Percentiles rank a stretch among this genome's conserved stretches.
These are phyloP conservation scores for Leptinotarsa rubiginosa DNA, from an alignment of 2,888 invertebrate species.

Conservation along the genomic window DNA sequence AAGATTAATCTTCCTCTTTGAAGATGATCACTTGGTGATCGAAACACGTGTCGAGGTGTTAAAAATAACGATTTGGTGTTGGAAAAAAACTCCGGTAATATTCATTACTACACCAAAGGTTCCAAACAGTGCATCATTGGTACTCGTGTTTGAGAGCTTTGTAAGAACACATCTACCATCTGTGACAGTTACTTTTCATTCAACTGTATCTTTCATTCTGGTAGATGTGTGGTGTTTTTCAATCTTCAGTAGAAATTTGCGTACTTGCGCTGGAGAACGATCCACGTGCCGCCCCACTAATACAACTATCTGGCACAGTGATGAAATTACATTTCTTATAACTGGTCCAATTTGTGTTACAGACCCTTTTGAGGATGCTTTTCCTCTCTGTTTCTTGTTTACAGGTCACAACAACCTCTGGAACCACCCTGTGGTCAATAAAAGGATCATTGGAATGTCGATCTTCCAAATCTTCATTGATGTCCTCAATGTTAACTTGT, in stretches of 20 bases:
- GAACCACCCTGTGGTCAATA: slow-evolving; percentile 47
- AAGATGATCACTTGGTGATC: no score
- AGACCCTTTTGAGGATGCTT: slow-evolving; percentile 64
- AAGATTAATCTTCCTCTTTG: no score
- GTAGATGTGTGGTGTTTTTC: not conserved
- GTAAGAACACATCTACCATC: slow-evolving; percentile 2
- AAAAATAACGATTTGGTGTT: no score
- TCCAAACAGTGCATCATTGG: no score
- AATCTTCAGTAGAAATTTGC: slow-evolving; percentile 63
- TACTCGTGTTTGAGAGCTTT: slow-evolving; percentile 9
- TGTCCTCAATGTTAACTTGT: slow-evolving; percentile 46
- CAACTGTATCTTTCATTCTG: not conserved
- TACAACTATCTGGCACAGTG: slow-evolving; percentile 63
- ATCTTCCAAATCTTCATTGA: slow-evolving; percentile 44
- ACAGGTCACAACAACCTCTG: slow-evolving; percentile 62
- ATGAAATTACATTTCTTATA: slow-evolving; percentile 64
- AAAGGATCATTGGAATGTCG: slow-evolving; percentile 44
- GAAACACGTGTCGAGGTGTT: no score
- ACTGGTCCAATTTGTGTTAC: slow-evolving; percentile 59
- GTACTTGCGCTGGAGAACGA: slow-evolving; percentile 66
- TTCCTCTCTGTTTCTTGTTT: slow-evolving; percentile 59
- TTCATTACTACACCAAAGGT: no score
- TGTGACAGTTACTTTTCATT: not conserved
- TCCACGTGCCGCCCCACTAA: slow-evolving; percentile 62
- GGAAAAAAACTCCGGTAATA: no score